phyloP scores from a whole-genome alignment of 2,797 vertebrate species.

The Acanthornis magna region DNA sequence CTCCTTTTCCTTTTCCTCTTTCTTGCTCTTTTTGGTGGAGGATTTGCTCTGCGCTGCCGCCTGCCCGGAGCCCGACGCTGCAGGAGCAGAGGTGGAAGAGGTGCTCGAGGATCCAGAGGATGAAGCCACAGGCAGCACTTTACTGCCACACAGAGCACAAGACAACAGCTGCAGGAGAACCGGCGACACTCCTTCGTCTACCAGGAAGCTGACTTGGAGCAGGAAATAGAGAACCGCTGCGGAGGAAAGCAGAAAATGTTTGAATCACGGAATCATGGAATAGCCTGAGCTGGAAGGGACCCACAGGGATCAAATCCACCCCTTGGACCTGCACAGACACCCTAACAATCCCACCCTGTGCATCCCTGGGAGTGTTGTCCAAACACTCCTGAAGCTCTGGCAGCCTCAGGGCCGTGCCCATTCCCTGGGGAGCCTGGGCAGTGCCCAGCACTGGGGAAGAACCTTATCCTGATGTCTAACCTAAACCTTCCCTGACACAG shows the following conservation, averaged over 20 bases:
- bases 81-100: conserved; percentile 73
- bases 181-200: conserved; percentile 95
- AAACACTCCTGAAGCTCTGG: neutral
- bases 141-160: conserved; percentile 97
- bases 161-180: conserved; percentile 96
- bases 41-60: conserved; percentile 88
- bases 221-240: conserved; percentile 96
- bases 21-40: conserved; percentile 97
- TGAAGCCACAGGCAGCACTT: conserved; percentile 85
- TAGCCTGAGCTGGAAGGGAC: neutral
- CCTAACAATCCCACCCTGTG: neutral
- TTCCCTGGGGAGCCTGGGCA: neutral
- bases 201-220: conserved; percentile 97
- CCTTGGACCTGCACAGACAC: neutral
- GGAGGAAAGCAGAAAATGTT: neutral
- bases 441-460: neutral
- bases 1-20: conserved; percentile 97
- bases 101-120: conserved; percentile 72
- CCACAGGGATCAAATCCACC: neutral
- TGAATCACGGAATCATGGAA: neutral
- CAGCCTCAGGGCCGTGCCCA: accelerated
- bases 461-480: too few species aligned
- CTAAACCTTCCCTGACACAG: neutral
- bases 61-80: conserved; percentile 82
- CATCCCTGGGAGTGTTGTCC: accelerated